Evolutionary conservation across 2,797 vertebrate species (phyloP).

Genomic region (Pteropus rufus): DNA sequence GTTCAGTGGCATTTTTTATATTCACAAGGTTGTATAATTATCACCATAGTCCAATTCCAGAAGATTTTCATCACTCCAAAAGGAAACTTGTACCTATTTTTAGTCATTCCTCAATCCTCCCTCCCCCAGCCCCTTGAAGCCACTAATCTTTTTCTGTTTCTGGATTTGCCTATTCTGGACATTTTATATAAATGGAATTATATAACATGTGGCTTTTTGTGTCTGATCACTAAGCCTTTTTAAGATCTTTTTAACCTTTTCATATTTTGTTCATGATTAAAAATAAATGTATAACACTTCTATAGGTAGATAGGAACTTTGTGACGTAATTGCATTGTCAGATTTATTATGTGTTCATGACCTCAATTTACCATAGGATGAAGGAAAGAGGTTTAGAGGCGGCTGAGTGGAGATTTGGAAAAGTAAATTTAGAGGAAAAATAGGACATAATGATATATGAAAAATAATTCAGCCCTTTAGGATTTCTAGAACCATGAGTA

Average conservation of each 20-base stretch:
- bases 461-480: not conserved
- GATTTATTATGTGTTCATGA: constrained; percentile 28
- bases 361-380: not conserved
- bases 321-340: constrained; percentile 1
- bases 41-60: not conserved
- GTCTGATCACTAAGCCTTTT: not conserved
- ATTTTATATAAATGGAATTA: not conserved
- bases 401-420: not conserved
- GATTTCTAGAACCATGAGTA: constrained; percentile 19
- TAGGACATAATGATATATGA: not conserved
- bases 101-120: not conserved
- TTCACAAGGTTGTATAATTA: not conserved
- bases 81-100: not conserved
- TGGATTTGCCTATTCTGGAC: not conserved
- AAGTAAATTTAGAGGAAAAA: constrained; percentile 12
- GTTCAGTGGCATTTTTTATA: not conserved
- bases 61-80: not conserved
- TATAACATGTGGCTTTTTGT: not conserved
- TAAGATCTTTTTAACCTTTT: constrained; percentile 18
- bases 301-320: constrained; percentile 44
- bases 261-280: constrained; percentile 11
- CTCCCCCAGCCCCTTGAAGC: not conserved
- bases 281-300: not conserved
- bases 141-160: not conserved
- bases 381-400: not conserved